These are phyloP conservation scores for Passer domesticus DNA, from an alignment of 2,113 vertebrate species.

Conservation along the genomic window DNA sequence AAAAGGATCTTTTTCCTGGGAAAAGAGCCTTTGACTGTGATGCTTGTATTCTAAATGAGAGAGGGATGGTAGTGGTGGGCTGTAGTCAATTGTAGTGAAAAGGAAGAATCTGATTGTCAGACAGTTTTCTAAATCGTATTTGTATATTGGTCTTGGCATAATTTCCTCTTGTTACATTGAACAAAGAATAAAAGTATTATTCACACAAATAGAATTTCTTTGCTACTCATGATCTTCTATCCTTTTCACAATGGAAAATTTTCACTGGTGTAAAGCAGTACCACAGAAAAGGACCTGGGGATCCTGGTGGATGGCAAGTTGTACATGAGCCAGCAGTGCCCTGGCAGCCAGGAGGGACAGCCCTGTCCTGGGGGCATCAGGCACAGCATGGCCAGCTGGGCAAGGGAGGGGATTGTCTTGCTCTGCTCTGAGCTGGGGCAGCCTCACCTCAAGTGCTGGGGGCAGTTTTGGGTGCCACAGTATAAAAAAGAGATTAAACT, in stretches of 20 bases:
- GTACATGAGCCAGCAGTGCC: neutral
- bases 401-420: neutral
- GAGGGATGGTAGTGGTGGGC: neutral
- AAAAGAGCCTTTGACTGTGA: neutral
- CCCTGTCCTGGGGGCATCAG: neutral
- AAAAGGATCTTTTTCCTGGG: neutral
- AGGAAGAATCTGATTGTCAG: neutral
- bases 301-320: accelerated
- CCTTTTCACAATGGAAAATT: neutral
- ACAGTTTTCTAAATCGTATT: neutral
- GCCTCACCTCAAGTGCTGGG: neutral
- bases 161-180: neutral
- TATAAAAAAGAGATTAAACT: accelerated
- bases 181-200: neutral
- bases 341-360: neutral
- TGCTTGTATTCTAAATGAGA: neutral
- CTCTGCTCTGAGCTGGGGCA: accelerated
- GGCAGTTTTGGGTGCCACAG: neutral
- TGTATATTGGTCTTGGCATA: neutral
- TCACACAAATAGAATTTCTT: neutral
- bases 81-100: neutral
- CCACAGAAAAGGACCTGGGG: accelerated
- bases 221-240: neutral
- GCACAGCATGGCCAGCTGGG: neutral
- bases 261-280: neutral